These are phyloP conservation scores for Nothoprocta perdicaria DNA, from an alignment of 2,113 vertebrate species.

Conservation along the genomic window DNA sequence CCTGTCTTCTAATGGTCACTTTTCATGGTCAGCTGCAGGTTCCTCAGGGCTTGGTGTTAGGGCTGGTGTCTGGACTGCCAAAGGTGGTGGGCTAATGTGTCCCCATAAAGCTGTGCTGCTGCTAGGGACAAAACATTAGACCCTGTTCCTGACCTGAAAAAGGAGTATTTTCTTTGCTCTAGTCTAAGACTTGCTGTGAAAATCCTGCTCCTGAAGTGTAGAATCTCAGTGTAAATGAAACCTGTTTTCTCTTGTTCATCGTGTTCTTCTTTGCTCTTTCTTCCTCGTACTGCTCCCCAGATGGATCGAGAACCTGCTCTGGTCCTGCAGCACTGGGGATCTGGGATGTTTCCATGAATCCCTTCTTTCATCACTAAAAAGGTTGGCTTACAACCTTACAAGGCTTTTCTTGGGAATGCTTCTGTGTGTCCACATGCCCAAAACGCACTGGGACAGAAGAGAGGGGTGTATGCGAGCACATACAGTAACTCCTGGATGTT, in stretches of 20 bases:
- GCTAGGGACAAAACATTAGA: not conserved
- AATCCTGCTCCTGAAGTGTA: not conserved
- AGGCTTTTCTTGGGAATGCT: fast-evolving
- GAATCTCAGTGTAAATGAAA: not conserved
- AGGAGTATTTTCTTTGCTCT: not conserved
- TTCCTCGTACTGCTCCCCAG: not conserved
- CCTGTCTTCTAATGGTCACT: not conserved
- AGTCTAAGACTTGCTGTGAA: not conserved
- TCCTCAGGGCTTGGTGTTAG: not conserved
- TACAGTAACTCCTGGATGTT: not conserved
- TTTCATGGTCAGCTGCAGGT: not conserved
- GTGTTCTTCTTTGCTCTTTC: not conserved
- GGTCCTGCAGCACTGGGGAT: not conserved
- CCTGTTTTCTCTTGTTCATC: not conserved
- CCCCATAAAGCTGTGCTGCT: not conserved
- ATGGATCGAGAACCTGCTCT: not conserved
- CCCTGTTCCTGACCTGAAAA: fast-evolving
- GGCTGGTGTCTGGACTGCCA: not conserved
- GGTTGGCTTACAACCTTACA: not conserved
- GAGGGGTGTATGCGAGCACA: not conserved
- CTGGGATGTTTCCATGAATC: not conserved
- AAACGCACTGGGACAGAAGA: not conserved
- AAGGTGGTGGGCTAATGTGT: fast-evolving
- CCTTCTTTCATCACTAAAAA: not conserved
- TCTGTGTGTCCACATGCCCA: not conserved